Conservation (phyloP, 1,140 invertebrate genomes). For the Adoxophyes honmai region DNA sequence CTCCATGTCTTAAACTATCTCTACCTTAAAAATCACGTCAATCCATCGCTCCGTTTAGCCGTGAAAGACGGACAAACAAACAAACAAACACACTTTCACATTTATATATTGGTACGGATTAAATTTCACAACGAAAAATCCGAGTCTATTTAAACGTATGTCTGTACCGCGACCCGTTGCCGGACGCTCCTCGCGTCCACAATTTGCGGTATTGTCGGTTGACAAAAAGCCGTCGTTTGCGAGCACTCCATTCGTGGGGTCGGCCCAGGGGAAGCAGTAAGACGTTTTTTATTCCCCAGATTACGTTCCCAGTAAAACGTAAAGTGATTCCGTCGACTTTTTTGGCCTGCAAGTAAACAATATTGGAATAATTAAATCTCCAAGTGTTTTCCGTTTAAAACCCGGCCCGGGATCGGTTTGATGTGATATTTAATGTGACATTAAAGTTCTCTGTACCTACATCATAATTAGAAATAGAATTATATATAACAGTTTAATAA, state of each 20-base stretch:
- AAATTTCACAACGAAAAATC: too few relatives aligned
- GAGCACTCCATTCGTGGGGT: conserved; percentile 32
- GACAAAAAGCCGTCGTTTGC: conserved; percentile 49
- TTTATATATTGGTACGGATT: too few relatives aligned
- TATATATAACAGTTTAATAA: too few relatives aligned
- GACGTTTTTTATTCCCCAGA: conserved; percentile 41
- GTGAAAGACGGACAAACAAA: too few relatives aligned
- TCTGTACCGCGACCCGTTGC: too few relatives aligned
- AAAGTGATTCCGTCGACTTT: conserved; percentile 34
- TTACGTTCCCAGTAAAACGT: conserved; percentile 41
- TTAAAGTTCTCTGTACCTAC: too few relatives aligned
- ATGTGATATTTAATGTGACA: neutral
- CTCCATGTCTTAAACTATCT: too few relatives aligned
- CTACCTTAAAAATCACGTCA: too few relatives aligned
- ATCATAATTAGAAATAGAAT: too few relatives aligned
- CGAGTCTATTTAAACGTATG: too few relatives aligned
- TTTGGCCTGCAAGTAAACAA: conserved; percentile 8
- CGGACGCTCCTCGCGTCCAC: conserved; percentile 15
- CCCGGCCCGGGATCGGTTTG: neutral
- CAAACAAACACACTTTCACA: too few relatives aligned
- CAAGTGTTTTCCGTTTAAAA: neutral
- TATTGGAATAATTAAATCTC: neutral
- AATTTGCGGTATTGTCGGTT: conserved; percentile 45
- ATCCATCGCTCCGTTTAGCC: too few relatives aligned
- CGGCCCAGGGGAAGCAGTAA: conserved; percentile 29